These are phyloP conservation scores for Idaea biselata DNA, from an alignment of 2,888 invertebrate genomes.

Conservation along the genomic window DNA sequence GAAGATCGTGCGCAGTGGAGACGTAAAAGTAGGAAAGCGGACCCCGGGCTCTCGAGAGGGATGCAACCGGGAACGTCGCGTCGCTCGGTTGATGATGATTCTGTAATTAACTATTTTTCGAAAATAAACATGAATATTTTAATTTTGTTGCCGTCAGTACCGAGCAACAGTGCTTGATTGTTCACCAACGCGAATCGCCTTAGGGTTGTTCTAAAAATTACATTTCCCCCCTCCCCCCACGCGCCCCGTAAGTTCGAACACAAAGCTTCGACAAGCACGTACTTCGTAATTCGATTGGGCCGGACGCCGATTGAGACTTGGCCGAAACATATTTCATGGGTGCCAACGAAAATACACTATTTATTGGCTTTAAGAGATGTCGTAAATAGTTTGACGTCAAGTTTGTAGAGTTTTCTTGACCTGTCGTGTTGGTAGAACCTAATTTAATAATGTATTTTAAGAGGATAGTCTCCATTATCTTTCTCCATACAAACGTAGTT, in stretches of 20 bases:
- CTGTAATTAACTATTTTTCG: slow-evolving; percentile 2
- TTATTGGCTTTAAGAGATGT: slow-evolving; percentile 38
- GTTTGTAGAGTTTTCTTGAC: background rate
- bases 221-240: slow-evolving; percentile 42
- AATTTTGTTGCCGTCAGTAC: slow-evolving; percentile 26
- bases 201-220: slow-evolving; percentile 65
- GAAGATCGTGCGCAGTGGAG: no score
- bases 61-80: no score
- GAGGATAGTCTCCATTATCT: no score
- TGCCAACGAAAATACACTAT: slow-evolving; percentile 58
- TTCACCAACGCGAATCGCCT: slow-evolving; percentile 39
- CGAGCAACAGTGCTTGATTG: slow-evolving; percentile 45
- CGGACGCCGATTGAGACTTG: slow-evolving; percentile 68
- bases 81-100: no score
- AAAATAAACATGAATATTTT: slow-evolving; percentile 8
- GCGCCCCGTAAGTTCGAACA: slow-evolving; percentile 32
- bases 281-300: slow-evolving; percentile 71
- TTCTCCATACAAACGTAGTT: no score
- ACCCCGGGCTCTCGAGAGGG: no score
- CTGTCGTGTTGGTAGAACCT: background rate
- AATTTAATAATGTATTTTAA: background rate
- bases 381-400: background rate
- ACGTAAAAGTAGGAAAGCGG: no score
- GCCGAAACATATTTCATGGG: slow-evolving; percentile 68
- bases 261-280: slow-evolving; percentile 56